Evolutionary conservation across 2,797 vertebrate genomes (phyloP).

Genomic region (Halcyon badia): DNA sequence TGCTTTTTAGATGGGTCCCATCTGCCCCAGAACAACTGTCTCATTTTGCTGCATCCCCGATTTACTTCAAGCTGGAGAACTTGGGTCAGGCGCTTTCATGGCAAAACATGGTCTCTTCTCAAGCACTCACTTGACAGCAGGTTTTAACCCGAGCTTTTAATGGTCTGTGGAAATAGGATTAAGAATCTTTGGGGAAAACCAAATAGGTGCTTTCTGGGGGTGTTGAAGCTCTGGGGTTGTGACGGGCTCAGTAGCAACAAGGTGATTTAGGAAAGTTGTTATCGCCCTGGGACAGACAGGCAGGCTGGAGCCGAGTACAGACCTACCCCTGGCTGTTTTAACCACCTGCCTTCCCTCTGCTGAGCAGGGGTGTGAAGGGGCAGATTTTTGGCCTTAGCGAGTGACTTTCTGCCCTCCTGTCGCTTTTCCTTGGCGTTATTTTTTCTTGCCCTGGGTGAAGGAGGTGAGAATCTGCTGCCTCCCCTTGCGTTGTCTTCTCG

Average conservation of each 20-base stretch:
- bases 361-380: neutral
- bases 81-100: neutral
- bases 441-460: neutral
- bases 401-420: neutral
- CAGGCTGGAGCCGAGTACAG: neutral
- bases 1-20: neutral
- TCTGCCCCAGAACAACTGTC: neutral
- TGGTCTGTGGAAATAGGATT: neutral
- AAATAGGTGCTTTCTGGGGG: neutral
- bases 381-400: neutral
- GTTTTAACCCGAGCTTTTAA: neutral
- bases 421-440: accelerated
- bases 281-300: neutral
- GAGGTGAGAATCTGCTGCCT: neutral
- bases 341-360: neutral
- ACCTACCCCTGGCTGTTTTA: neutral
- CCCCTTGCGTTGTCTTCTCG: neutral
- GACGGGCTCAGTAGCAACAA: neutral
- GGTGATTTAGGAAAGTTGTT: neutral
- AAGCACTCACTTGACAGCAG: neutral
- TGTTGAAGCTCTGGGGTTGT: neutral
- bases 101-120: neutral
- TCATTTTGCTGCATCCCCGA: neutral
- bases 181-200: neutral
- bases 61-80: neutral